Percentiles rank a stretch among this genome's conserved stretches.
Evolutionary conservation across 2,113 vertebrate species (phyloP).

Genomic region (Sinocyclocheilus anophthalmus): DNA sequence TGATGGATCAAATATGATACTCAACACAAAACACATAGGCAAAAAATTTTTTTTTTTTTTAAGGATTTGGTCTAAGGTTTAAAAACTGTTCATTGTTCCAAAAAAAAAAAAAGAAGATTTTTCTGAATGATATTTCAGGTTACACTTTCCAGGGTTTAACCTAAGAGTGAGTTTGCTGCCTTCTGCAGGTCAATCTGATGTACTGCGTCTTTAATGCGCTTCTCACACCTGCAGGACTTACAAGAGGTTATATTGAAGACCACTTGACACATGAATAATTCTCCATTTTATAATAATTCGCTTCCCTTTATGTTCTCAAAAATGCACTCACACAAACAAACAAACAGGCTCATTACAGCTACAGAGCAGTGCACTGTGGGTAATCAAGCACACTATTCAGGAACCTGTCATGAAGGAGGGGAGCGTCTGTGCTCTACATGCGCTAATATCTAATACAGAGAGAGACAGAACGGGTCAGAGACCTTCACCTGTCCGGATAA

Average conservation of each 20-base stretch:
- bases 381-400: slow-evolving; percentile 28
- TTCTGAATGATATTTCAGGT: background rate
- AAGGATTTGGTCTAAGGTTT: background rate
- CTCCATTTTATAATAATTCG: background rate
- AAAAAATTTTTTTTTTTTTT: background rate
- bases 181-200: background rate
- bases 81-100: background rate
- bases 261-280: background rate
- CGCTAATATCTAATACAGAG: slow-evolving; percentile 60
- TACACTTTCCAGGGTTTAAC: background rate
- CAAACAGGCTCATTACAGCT: slow-evolving; percentile 49
- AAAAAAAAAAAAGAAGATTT: too few species aligned
- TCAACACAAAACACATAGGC: background rate
- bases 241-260: background rate
- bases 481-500: slow-evolving; percentile 83
- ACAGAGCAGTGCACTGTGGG: slow-evolving; percentile 45
- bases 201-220: background rate
- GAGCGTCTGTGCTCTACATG: slow-evolving; percentile 51
- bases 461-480: background rate
- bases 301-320: background rate
- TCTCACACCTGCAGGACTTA: background rate
- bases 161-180: background rate
- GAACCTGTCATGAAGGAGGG: background rate
- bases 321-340: slow-evolving; percentile 16
- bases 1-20: background rate